Percentiles rank a stretch among this genome's conserved stretches.
Conservation (phyloP, 2,797 vertebrate genomes). For the Salmo trutta region DNA sequence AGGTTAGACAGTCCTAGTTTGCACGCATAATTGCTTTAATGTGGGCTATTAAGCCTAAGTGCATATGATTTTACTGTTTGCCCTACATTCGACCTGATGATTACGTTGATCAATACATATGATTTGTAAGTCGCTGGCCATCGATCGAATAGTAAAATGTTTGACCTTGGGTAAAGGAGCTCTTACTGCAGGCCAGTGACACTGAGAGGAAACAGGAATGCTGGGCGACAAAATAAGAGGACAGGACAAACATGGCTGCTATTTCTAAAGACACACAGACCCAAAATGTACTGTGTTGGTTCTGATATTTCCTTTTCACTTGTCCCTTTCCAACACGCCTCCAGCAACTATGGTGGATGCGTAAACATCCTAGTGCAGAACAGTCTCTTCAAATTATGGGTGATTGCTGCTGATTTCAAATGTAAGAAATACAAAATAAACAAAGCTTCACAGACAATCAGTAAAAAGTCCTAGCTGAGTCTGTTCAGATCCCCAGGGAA, state of each 20-base stretch:
- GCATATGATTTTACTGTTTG: slow-evolving; percentile 90
- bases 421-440: neutral
- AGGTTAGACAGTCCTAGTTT: slow-evolving; percentile 81
- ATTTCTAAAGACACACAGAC: slow-evolving; percentile 1
- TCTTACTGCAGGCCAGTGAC: slow-evolving; percentile 79
- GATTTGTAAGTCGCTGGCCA: slow-evolving; percentile 89
- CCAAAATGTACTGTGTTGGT: neutral
- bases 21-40: slow-evolving; percentile 92
- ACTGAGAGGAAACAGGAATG: slow-evolving; percentile 62
- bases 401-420: neutral
- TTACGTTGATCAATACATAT: slow-evolving; percentile 90
- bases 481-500: slow-evolving; percentile 29
- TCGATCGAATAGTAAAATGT: slow-evolving; percentile 83
- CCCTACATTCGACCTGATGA: slow-evolving; percentile 84
- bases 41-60: slow-evolving; percentile 96
- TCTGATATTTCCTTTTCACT: neutral
- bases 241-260: slow-evolving; percentile 21
- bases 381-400: neutral
- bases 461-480: slow-evolving; percentile 29
- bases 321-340: neutral
- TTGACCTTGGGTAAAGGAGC: slow-evolving; percentile 83
- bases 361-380: neutral
- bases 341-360: neutral
- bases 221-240: slow-evolving; percentile 37
- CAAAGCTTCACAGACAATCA: slow-evolving; percentile 17